Conservation (phyloP, 1,140 invertebrate genomes). For the Zaprionus lachaisei region DNA sequence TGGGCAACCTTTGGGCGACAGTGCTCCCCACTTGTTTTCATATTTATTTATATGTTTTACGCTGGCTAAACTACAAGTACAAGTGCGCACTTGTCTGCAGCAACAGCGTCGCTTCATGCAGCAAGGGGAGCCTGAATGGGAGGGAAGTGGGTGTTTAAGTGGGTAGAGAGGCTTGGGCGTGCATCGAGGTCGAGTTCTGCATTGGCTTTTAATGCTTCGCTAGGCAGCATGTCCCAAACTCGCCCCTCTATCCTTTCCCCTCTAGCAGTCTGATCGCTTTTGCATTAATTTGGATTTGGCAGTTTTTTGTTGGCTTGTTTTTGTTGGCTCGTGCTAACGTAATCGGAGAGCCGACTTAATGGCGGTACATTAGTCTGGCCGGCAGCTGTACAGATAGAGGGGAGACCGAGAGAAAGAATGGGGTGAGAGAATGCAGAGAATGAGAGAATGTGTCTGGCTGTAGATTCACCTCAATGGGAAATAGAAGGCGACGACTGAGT, state of each 20-base stretch:
- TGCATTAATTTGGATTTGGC: conserved; percentile 72
- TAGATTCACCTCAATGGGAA: too few species aligned
- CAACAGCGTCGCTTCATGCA: conserved; percentile 17
- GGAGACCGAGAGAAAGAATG: neutral
- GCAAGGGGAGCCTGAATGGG: neutral
- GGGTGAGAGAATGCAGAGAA: neutral
- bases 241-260: neutral
- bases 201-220: conserved; percentile 64
- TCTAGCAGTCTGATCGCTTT: conserved; percentile 35
- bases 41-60: conserved; percentile 63
- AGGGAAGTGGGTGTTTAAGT: neutral
- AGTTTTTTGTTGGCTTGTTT: conserved; percentile 41
- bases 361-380: conserved; percentile 61
- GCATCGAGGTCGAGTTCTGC: conserved; percentile 48
- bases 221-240: conserved; percentile 25
- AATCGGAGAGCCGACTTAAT: conserved; percentile 69
- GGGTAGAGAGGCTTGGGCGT: neutral
- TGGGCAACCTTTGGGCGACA: neutral
- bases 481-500: neutral
- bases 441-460: too few species aligned
- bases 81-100: conserved; percentile 76
- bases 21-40: conserved; percentile 30
- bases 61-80: conserved; percentile 71
- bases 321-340: conserved; percentile 42
- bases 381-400: neutral